phyloP scores from a whole-genome alignment of 2,113 vertebrate species.

The Hylia prasina region DNA sequence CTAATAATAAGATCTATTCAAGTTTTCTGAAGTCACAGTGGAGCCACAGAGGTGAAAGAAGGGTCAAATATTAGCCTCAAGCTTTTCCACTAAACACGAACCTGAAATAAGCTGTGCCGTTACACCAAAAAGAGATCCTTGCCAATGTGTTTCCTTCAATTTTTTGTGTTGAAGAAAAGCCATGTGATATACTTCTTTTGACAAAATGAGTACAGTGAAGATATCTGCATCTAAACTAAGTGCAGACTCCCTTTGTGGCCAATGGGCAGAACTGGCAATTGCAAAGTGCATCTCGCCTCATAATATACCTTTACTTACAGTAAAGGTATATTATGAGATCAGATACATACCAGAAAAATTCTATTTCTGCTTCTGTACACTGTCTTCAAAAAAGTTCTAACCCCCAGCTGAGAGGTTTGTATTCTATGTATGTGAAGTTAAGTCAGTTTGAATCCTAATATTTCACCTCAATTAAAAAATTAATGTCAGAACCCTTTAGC shows the following conservation, averaged over 20 bases:
- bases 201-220: neutral
- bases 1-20: neutral
- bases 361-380: neutral
- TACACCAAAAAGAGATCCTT: neutral
- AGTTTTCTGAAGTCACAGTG: neutral
- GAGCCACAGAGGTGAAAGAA: neutral
- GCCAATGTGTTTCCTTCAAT: neutral
- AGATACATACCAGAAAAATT: neutral
- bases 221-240: neutral
- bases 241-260: neutral
- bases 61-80: neutral
- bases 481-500: neutral
- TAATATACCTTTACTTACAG: too few relatives aligned
- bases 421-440: accelerated
- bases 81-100: neutral
- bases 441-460: neutral
- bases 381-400: neutral
- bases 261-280: neutral
- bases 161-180: neutral
- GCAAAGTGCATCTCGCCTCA: neutral
- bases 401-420: neutral
- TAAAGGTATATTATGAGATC: neutral
- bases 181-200: neutral
- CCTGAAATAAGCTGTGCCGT: neutral
- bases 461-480: neutral